Conservation (phyloP, 53 echinoderm and acorn worm genomes). For the Zoroaster sp. region DNA sequence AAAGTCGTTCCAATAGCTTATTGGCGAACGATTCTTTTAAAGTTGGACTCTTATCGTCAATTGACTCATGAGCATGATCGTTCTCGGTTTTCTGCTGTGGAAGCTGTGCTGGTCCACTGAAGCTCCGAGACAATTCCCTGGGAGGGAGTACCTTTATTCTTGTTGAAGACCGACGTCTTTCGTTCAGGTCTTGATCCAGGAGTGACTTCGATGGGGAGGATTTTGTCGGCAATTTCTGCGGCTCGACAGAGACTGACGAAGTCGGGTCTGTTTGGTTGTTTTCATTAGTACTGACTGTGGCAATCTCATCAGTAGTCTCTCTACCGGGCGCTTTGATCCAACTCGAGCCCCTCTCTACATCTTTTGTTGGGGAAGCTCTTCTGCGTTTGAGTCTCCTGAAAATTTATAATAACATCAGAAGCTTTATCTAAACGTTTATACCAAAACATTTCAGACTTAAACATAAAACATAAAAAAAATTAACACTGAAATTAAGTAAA, state of each 20-base stretch:
- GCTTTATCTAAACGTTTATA: too few species aligned
- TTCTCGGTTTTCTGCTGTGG: neutral
- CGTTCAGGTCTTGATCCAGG: conserved; percentile 17
- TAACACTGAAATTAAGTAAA: too few species aligned
- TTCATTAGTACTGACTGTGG: neutral
- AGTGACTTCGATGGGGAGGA: neutral
- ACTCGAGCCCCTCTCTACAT: neutral
- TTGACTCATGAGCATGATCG: neutral
- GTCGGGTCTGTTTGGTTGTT: neutral
- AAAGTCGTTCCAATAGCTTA: neutral
- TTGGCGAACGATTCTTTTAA: too few species aligned
- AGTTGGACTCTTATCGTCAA: neutral
- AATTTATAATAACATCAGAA: neutral
- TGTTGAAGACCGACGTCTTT: neutral
- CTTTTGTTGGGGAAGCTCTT: neutral
- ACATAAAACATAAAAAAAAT: too few species aligned
- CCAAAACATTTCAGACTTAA: too few species aligned
- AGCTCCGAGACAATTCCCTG: neutral
- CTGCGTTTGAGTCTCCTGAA: neutral
- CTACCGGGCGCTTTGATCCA: neutral
- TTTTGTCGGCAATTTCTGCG: neutral
- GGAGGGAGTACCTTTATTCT: conserved; percentile 8
- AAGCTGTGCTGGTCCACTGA: neutral
- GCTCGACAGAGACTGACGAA: neutral
- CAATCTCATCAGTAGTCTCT: neutral